Evolutionary conservation across 1,140 invertebrate species (phyloP).

Genomic region (Drosophila yakuba): DNA sequence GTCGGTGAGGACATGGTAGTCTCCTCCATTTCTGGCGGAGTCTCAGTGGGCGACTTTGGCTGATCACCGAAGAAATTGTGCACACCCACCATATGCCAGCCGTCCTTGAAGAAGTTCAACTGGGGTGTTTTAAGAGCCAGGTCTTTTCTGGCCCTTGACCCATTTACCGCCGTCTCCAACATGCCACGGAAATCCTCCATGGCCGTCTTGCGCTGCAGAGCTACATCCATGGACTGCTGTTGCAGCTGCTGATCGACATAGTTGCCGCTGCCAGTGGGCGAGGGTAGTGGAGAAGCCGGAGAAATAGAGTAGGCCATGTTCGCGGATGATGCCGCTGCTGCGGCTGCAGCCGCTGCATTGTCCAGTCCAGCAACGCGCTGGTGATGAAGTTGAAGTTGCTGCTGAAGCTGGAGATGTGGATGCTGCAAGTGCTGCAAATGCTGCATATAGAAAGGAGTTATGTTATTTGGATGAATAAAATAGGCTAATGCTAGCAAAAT

Average conservation of each 20-base stretch:
- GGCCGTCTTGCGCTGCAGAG: slow-evolving; percentile 56
- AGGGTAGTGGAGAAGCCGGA: slow-evolving; percentile 77
- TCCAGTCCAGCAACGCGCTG: slow-evolving; percentile 46
- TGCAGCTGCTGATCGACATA: slow-evolving; percentile 83
- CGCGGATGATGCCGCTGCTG: slow-evolving; percentile 18
- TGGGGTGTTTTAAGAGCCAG: slow-evolving; percentile 51
- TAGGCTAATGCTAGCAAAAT: neutral
- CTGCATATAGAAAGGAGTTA: neutral
- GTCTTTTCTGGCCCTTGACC: slow-evolving; percentile 54
- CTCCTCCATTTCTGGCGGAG: slow-evolving; percentile 81
- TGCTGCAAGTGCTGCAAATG: slow-evolving; percentile 53
- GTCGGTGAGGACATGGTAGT: slow-evolving; percentile 55
- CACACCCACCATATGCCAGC: slow-evolving; percentile 72
- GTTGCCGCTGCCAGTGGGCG: slow-evolving; percentile 84
- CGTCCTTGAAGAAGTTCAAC: slow-evolving; percentile 70
- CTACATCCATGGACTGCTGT: slow-evolving; percentile 60
- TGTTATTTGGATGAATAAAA: neutral
- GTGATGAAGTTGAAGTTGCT: slow-evolving; percentile 64
- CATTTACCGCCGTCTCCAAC: slow-evolving; percentile 64
- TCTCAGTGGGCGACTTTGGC: slow-evolving; percentile 83
- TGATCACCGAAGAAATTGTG: slow-evolving; percentile 81
- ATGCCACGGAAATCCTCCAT: slow-evolving; percentile 71
- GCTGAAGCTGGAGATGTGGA: slow-evolving; percentile 62
- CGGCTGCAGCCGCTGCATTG: slow-evolving; percentile 42
- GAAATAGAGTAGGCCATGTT: slow-evolving; percentile 69